These are phyloP conservation scores for Ceratitis capitata DNA, from an alignment of 1,140 invertebrate species.

Conservation along the genomic window DNA sequence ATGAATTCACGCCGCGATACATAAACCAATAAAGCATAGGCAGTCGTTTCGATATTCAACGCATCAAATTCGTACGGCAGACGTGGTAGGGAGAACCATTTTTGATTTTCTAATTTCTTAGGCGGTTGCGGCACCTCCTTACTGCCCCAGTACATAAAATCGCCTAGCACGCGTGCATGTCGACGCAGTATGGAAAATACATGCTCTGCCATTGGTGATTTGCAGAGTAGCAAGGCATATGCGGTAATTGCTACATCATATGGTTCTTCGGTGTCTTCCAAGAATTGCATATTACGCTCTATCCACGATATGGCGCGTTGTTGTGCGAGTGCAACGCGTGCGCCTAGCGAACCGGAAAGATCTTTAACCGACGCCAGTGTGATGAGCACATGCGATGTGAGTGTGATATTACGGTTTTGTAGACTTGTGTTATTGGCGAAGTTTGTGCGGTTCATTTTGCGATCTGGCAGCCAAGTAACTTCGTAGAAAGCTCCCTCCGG, in stretches of 20 bases:
- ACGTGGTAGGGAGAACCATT: conserved; percentile 87
- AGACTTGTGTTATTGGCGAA: conserved; percentile 67
- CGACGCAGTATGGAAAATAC: conserved; percentile 80
- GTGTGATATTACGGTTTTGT: conserved; percentile 79
- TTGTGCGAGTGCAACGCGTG: conserved; percentile 76
- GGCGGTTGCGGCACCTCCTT: conserved; percentile 80
- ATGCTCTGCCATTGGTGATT: conserved; percentile 81
- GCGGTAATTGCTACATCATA: conserved; percentile 89
- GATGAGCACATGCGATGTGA: conserved; percentile 90
- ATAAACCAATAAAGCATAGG: conserved; percentile 91
- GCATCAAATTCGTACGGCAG: conserved; percentile 89
- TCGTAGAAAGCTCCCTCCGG: conserved; percentile 87
- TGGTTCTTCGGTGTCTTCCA: conserved; percentile 76
- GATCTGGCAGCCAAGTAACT: conserved; percentile 80
- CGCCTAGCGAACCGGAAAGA: conserved; percentile 78
- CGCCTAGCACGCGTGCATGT: conserved; percentile 74
- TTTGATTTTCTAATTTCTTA: conserved; percentile 88
- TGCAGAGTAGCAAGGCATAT: conserved; percentile 83
- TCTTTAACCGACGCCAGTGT: conserved; percentile 85
- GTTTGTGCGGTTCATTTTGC: conserved; percentile 82
- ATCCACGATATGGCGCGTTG: conserved; percentile 80
- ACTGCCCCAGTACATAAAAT: conserved; percentile 87
- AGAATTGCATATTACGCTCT: conserved; percentile 82
- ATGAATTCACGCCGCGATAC: conserved; percentile 83
- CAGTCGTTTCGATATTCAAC: conserved; percentile 91